Conservation (phyloP, 1,140 invertebrate genomes). For the Colletes gigas region DNA sequence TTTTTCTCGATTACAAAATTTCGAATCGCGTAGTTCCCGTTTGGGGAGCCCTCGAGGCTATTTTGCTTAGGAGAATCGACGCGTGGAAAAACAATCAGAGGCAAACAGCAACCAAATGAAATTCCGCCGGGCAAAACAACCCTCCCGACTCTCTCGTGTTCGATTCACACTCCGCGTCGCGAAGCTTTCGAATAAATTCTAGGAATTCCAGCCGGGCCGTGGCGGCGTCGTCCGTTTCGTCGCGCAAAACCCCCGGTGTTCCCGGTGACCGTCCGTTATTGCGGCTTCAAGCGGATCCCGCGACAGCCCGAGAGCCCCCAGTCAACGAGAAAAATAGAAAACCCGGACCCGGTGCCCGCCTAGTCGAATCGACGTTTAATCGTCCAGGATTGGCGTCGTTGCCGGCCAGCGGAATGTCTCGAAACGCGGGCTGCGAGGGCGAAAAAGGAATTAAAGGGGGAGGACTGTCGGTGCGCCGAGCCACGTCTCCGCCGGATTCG, state of each 20-base stretch:
- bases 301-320: conserved; percentile 7
- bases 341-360: neutral
- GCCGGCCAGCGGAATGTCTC: conserved; percentile 3
- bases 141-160: neutral
- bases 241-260: neutral
- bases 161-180: neutral
- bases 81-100: neutral
- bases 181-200: neutral
- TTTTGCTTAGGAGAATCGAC: no score
- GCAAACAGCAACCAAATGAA: conserved; percentile 7
- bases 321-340: conserved; percentile 38
- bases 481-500: conserved; percentile 58
- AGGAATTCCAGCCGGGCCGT: neutral
- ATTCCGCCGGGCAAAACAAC: neutral
- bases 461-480: neutral
- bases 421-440: neutral
- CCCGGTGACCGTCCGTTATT: conserved; percentile 13
- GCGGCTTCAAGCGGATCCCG: neutral
- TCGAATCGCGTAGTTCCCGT: no score
- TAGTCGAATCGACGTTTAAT: conserved; percentile 58
- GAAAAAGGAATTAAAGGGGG: conserved; percentile 11
- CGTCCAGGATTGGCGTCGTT: conserved; percentile 49
- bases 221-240: neutral
- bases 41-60: no score
- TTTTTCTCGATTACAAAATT: no score